Percentiles rank a stretch among this genome's conserved stretches.
These are phyloP conservation scores for Montipora foliosa DNA, from an alignment of 64 coral and sea anemone genomes.

Conservation along the genomic window DNA sequence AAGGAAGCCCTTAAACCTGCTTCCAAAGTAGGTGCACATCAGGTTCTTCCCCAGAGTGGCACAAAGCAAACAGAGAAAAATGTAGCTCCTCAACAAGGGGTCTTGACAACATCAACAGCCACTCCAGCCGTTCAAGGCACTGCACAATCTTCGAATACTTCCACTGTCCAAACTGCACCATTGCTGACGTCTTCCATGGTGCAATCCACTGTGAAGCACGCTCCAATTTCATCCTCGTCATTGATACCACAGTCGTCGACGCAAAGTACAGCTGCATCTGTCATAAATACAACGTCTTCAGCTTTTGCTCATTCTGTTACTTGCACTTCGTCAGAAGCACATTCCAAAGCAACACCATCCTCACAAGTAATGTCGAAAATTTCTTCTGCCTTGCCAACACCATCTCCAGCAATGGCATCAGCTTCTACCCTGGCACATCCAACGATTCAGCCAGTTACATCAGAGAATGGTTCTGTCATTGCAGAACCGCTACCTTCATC, in stretches of 20 bases:
- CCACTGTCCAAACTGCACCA: neutral
- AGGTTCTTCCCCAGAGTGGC: neutral
- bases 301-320: neutral
- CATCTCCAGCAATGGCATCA: neutral
- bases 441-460: neutral
- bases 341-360: no score
- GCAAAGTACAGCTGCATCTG: neutral
- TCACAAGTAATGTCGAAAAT: neutral
- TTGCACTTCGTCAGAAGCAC: neutral
- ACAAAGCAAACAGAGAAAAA: neutral
- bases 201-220: neutral
- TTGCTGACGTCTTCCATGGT: neutral
- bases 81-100: neutral
- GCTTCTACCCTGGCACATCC: neutral
- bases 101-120: no score
- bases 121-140: neutral
- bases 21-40: slow-evolving; percentile 19
- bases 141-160: neutral
- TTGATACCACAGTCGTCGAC: neutral
- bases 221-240: neutral
- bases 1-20: slow-evolving; percentile 43
- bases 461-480: neutral
- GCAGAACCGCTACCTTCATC: neutral
- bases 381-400: neutral
- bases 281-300: neutral